Base-by-base conservation (phyloP, 2,888 invertebrate genomes). In the Phorcus lineatus region DNA sequence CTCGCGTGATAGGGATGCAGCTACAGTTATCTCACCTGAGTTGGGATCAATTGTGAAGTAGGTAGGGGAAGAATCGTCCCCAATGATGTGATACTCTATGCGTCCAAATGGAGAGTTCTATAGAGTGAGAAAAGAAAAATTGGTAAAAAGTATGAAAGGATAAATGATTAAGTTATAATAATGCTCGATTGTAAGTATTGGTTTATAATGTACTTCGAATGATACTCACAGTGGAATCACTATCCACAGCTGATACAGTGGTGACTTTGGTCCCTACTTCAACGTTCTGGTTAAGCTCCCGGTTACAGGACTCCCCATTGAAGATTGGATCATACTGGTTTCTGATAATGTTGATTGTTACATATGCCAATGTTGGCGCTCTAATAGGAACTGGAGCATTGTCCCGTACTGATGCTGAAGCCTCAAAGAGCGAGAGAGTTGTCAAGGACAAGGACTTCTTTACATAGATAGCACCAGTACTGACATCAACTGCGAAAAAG, bases 1-100 rank as follows among this genome's bases (percentile, higher is more conserved):
- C 62, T 86, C 87, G 67, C 85, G 84, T 2, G 85, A 82, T 53
- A 91, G 83, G 76, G 86, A 85, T 24, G 87, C 84, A 24, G 81
- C 82, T 47, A 90, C 85, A 22, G 83, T 83, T n/a, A 91, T 86
- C 54, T 82, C 55, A 22, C 90, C 91, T 54, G 82, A 84, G 9
- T 40, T 62, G 16, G 77, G 78, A 54, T 88, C 84, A 40, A 91
- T 86, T 24, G 74, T 77, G 84, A 91, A 91, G 84, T 88, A 87
- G n/a, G 83, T 85, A 0, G 88, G 87, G 0, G 91, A 88, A 17
- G 86, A 86, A 79, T 89, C 91, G 83, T 91, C 91, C 7, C 91
- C 91, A 47, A 88, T 89, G 53, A 91, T 88, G 54, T 82, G 82
- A 79, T 91, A 91, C 1, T 81, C 81, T 77, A 91, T 83, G 40